Evolutionary conservation across 1,140 invertebrate genomes (phyloP).

Genomic region (Neodiprion fabricii): DNA sequence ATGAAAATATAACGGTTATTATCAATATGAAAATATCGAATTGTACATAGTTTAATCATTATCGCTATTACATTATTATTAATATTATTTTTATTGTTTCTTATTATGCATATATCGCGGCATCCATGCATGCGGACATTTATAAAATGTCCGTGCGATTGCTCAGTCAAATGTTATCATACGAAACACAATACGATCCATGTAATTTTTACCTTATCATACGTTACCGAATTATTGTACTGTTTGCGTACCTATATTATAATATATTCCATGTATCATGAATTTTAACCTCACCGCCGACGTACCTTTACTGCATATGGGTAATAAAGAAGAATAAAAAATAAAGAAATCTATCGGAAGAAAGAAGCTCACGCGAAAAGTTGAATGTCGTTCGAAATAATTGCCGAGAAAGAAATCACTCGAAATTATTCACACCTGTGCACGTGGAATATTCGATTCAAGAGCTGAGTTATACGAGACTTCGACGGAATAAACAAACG

Average conservation of each 20-base stretch:
- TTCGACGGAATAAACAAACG: too few species aligned
- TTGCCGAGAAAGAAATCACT: too few species aligned
- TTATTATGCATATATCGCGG: neutral
- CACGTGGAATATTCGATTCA: too few species aligned
- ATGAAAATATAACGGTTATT: slow-evolving; percentile 21
- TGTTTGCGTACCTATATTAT: neutral
- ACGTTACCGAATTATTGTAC: neutral
- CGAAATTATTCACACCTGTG: too few species aligned
- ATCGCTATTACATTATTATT: slow-evolving; percentile 15
- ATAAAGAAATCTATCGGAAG: neutral
- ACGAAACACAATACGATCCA: neutral
- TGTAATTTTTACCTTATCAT: neutral
- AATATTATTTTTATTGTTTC: neutral
- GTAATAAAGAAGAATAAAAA: neutral
- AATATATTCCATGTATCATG: neutral
- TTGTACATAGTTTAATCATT: slow-evolving; percentile 20
- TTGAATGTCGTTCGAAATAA: too few species aligned
- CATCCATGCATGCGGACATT: neutral
- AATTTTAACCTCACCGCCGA: too few species aligned
- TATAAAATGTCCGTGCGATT: neutral
- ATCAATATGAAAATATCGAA: slow-evolving; percentile 17
- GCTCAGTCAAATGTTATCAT: neutral
- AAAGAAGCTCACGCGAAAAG: too few species aligned
- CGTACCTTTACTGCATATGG: too few species aligned
- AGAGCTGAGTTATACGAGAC: too few species aligned